Conservation (phyloP, 1,140 invertebrate species). For the Proales similis region DNA sequence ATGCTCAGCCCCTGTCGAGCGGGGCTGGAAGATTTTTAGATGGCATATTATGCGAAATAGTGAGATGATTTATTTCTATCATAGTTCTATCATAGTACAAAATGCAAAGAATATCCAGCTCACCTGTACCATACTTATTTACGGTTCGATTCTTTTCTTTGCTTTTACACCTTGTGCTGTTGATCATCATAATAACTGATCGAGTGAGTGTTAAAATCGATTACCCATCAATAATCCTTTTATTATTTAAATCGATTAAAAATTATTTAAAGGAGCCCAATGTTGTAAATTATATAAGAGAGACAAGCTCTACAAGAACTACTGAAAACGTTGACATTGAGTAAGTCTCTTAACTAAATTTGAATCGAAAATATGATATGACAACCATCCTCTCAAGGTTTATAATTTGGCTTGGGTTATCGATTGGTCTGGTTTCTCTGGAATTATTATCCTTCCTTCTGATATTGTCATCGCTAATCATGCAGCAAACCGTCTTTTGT, state of each 20-base stretch:
- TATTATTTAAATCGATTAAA: conserved; percentile 1
- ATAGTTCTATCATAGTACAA: too few relatives aligned
- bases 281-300: too few relatives aligned
- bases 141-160: conserved; percentile 13
- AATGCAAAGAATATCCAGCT: conserved; percentile 3
- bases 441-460: conserved; percentile 26
- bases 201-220: conserved; percentile 5
- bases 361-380: too few relatives aligned
- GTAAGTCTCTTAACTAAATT: too few relatives aligned
- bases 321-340: too few relatives aligned
- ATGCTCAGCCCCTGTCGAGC: neutral
- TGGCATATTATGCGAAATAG: neutral
- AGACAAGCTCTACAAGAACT: too few relatives aligned
- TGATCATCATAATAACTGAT: conserved; percentile 12
- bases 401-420: conserved; percentile 27
- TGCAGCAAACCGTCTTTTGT: conserved; percentile 34
- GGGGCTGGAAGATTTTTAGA: neutral
- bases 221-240: neutral
- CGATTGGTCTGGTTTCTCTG: conserved; percentile 9
- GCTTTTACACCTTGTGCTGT: conserved; percentile 23
- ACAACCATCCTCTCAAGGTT: conserved; percentile 1
- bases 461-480: conserved; percentile 7
- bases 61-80: too few relatives aligned
- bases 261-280: conserved; percentile 9
- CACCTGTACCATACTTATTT: conserved; percentile 8